Percentiles rank a stretch among this genome's conserved stretches.
phyloP scores from a whole-genome alignment of 1,140 invertebrate species.

The Adelges cooleyi region DNA sequence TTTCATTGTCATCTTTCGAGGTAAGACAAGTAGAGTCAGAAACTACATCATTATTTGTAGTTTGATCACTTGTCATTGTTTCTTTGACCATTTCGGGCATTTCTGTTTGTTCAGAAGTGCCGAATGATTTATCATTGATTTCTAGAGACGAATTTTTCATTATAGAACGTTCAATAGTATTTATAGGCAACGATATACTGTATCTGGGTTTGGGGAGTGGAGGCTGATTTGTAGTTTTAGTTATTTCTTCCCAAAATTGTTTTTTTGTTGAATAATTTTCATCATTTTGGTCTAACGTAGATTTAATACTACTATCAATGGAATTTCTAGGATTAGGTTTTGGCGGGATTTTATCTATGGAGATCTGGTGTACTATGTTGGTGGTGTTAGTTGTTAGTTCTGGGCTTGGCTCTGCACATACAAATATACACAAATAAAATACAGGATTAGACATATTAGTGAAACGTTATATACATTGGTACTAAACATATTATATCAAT shows the following conservation, averaged over 20 bases:
- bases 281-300: conserved; percentile 15
- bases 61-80: conserved; percentile 30
- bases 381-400: conserved; percentile 25
- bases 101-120: conserved; percentile 15
- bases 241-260: conserved; percentile 25
- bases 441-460: conserved; percentile 12
- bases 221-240: conserved; percentile 27
- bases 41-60: conserved; percentile 33
- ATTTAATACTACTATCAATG: conserved; percentile 19
- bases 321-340: conserved; percentile 39
- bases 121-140: not conserved
- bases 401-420: conserved; percentile 21
- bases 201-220: conserved; percentile 40
- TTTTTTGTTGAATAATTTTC: conserved; percentile 21
- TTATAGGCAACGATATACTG: conserved; percentile 32
- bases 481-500: too few species aligned
- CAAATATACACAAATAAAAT: conserved; percentile 19
- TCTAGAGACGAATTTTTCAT: conserved; percentile 16
- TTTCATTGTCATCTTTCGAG: not conserved
- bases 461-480: too few species aligned
- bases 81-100: conserved; percentile 17
- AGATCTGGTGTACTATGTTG: conserved; percentile 11
- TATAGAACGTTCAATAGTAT: not conserved
- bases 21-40: conserved; percentile 29
- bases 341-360: conserved; percentile 33